phyloP scores from a whole-genome alignment of 2,113 vertebrate genomes.

The Seriola dumerili region DNA sequence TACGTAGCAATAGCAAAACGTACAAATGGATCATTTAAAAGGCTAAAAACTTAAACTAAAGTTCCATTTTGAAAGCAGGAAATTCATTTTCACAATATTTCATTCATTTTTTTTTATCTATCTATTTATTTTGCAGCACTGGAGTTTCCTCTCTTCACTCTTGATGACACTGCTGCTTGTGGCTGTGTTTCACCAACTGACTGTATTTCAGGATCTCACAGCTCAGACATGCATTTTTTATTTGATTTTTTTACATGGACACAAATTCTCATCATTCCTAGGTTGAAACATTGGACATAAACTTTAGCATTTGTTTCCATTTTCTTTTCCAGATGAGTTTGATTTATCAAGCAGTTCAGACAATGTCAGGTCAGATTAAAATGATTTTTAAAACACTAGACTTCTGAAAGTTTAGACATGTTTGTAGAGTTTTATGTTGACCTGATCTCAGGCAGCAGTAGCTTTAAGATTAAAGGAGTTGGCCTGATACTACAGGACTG shows the following conservation, averaged over 20 bases:
- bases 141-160: background rate
- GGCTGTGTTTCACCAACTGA: slow-evolving; percentile 7
- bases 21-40: too few species aligned
- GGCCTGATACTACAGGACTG: background rate
- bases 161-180: background rate
- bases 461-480: background rate
- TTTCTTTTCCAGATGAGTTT: background rate
- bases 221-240: background rate
- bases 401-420: background rate
- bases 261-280: too few species aligned
- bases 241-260: background rate
- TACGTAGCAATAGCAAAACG: too few species aligned
- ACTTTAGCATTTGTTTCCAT: background rate
- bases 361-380: background rate
- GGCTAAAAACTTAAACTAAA: too few species aligned
- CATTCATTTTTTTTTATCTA: too few species aligned
- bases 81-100: too few species aligned
- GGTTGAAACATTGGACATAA: background rate
- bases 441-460: background rate
- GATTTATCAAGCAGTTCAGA: background rate
- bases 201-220: background rate
- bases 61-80: too few species aligned
- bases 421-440: background rate
- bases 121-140: too few species aligned
- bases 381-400: background rate